Conservation (phyloP, 2,113 vertebrate species). For the Brienomyrus longianalis region DNA sequence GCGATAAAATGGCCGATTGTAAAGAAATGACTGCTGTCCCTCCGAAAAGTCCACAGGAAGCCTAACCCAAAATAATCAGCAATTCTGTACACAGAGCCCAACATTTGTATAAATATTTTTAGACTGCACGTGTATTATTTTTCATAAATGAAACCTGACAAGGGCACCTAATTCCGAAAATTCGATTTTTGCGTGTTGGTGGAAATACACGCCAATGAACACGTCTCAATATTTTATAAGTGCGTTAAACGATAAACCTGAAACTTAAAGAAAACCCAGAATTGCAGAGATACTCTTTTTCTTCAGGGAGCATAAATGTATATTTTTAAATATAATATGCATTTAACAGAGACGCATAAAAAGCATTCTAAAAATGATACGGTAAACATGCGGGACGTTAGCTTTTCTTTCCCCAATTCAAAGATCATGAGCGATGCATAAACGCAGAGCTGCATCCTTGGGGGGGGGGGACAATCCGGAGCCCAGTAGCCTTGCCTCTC, state of each 20-base stretch:
- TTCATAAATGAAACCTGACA: background rate
- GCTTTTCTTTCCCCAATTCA: constrained; percentile 47
- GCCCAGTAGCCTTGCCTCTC: background rate
- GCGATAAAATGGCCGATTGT: background rate
- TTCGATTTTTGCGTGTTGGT: background rate
- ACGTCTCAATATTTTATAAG: background rate
- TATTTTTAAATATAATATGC: constrained; percentile 28
- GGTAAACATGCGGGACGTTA: constrained; percentile 43
- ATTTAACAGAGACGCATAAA: constrained; percentile 31
- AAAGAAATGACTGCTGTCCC: background rate
- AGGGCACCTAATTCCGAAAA: background rate
- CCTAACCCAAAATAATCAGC: background rate
- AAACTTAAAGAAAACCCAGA: background rate
- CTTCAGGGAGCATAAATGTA: constrained; percentile 33
- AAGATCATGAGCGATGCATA: constrained; percentile 47
- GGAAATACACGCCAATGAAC: background rate
- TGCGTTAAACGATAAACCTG: background rate
- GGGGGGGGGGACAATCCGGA: background rate
- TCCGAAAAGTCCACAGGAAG: background rate
- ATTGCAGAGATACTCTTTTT: background rate
- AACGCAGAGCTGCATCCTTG: constrained; percentile 47
- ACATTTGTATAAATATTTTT: background rate
- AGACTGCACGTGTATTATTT: background rate
- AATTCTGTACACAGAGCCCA: background rate
- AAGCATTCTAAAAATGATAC: constrained; percentile 45